Conservation (phyloP, 2,113 vertebrate species). For the Alosa alosa region DNA sequence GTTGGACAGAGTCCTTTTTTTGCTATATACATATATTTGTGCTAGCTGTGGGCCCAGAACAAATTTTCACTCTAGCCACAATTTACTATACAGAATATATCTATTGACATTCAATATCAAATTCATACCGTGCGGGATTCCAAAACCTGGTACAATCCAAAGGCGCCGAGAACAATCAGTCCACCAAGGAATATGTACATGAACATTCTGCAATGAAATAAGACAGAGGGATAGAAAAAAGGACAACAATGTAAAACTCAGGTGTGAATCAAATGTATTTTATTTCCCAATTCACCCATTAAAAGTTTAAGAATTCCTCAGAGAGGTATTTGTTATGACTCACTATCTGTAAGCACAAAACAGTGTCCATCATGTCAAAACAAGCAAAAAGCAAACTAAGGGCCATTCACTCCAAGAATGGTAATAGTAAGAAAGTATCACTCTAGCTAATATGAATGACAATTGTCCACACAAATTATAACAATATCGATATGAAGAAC, state of each 20-base stretch:
- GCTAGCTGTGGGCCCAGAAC: not conserved
- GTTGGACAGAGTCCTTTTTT: not conserved
- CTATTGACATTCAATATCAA: not conserved
- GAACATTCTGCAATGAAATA: conserved; percentile 64
- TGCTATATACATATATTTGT: not conserved
- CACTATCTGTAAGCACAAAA: too few relatives aligned
- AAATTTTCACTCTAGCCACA: not conserved
- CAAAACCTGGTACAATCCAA: conserved; percentile 71
- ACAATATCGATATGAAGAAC: too few relatives aligned
- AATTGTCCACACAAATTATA: too few relatives aligned
- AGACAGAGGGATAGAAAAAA: not conserved
- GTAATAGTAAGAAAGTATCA: too few relatives aligned
- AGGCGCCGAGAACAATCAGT: conserved; percentile 63
- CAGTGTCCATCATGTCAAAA: too few relatives aligned
- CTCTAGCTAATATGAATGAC: too few relatives aligned
- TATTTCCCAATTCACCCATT: not conserved
- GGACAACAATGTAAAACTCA: not conserved
- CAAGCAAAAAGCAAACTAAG: too few relatives aligned
- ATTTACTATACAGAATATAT: not conserved
- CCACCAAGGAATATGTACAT: conserved; percentile 74
- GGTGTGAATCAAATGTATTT: not conserved
- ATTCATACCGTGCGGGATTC: conserved; percentile 68
- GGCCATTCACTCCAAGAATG: too few relatives aligned
- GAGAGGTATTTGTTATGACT: too few relatives aligned
- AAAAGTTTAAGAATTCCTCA: not conserved